A percentile compares a stretch with the other conserved stretches of the same genome.
phyloP scores from a whole-genome alignment of 2,113 vertebrate species.

The Lanius ludovicianus region DNA sequence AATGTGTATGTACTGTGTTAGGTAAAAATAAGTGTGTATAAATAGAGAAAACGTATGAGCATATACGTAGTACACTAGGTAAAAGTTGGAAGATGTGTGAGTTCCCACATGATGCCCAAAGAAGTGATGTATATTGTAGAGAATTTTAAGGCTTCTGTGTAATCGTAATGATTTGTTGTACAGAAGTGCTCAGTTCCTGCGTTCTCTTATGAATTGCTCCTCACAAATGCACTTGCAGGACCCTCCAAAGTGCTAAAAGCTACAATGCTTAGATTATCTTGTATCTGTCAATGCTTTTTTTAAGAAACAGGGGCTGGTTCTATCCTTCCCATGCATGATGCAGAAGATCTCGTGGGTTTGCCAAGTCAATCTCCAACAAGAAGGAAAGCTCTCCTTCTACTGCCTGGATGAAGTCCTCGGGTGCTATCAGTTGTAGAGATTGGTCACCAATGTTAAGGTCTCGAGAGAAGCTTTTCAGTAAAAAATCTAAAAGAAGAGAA shows the following conservation, averaged over 20 bases:
- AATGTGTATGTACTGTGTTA: no score
- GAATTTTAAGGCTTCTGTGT: no score
- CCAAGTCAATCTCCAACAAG: neutral
- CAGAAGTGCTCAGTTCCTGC: no score
- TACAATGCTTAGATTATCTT: neutral
- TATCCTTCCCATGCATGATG: neutral
- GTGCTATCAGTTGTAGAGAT: neutral
- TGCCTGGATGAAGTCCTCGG: neutral
- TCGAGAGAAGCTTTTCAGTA: neutral
- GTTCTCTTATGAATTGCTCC: neutral
- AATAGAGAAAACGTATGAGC: no score
- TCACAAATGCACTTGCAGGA: neutral
- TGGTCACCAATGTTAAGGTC: neutral
- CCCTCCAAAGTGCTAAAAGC: neutral
- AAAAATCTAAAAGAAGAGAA: no score
- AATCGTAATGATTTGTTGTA: no score
- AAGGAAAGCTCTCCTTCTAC: neutral
- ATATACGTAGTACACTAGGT: no score
- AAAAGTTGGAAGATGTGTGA: no score
- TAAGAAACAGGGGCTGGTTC: rapidly evolving
- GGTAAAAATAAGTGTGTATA: no score
- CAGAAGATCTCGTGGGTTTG: neutral
- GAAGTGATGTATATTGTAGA: no score
- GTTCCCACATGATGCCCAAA: no score
- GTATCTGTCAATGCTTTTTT: neutral